phyloP scores from a whole-genome alignment of 23 tunicate genomes.

The Pegea sp. region DNA sequence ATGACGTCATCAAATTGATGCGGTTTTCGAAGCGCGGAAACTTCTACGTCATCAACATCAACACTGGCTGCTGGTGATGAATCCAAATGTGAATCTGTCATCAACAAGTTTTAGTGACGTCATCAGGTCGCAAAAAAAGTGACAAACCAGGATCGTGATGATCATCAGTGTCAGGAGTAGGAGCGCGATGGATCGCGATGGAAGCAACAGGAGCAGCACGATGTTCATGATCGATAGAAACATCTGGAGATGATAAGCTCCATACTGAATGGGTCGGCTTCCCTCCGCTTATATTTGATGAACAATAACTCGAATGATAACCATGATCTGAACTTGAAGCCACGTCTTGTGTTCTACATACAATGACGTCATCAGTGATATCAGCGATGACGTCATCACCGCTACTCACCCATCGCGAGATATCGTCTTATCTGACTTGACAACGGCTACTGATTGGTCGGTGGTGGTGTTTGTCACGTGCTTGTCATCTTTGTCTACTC shows the following conservation, averaged over 20 bases:
- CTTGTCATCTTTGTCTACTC: constrained; percentile 1
- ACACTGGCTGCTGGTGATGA: too few relatives aligned
- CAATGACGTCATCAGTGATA: neutral
- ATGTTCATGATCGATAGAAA: constrained; percentile 78
- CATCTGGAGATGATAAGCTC: constrained; percentile 64
- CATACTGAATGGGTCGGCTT: constrained; percentile 24
- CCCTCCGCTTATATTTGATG: constrained; percentile 25
- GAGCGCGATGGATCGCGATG: too few relatives aligned
- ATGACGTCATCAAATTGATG: too few relatives aligned
- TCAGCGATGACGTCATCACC: neutral
- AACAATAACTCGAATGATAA: constrained; percentile 31
- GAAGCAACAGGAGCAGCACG: too few relatives aligned
- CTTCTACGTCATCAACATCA: too few relatives aligned
- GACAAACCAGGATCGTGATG: too few relatives aligned
- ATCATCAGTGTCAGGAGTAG: too few relatives aligned
- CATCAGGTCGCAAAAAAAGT: too few relatives aligned
- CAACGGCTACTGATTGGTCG: neutral
- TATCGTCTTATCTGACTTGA: too few relatives aligned
- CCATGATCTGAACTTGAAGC: constrained; percentile 48
- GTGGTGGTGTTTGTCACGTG: neutral
- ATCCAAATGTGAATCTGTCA: too few relatives aligned
- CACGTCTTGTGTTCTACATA: constrained; percentile 2
- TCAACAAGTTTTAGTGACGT: too few relatives aligned
- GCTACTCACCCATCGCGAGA: constrained; percentile 5
- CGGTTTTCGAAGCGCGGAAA: too few relatives aligned